Evolutionary conservation across 2,113 vertebrate species (phyloP).

Genomic region (Casuarius casuarius): DNA sequence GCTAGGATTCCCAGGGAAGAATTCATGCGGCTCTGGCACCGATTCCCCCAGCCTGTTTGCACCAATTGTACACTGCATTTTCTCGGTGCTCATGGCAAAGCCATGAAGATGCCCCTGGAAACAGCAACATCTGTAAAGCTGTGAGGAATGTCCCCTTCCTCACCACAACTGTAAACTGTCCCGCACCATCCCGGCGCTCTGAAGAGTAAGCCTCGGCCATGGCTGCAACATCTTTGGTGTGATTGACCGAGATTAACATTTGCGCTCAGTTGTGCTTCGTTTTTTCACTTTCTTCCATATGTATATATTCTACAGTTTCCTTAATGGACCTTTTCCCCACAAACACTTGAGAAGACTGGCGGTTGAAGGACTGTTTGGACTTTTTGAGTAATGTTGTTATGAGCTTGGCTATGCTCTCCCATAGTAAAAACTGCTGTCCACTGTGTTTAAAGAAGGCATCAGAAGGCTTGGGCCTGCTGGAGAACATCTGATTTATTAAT

Average conservation of each 20-base stretch:
- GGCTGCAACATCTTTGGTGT: not conserved
- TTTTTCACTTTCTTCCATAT: slow-evolving; percentile 46
- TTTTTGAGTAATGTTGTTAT: slow-evolving; percentile 67
- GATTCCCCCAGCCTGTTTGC: not conserved
- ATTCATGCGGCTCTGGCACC: not conserved
- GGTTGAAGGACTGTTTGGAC: slow-evolving; percentile 61
- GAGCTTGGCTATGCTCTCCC: slow-evolving; percentile 46
- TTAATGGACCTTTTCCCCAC: slow-evolving; percentile 48
- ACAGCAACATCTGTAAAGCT: not conserved
- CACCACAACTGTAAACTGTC: not conserved
- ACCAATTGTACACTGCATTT: not conserved
- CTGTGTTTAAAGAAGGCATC: slow-evolving; percentile 25
- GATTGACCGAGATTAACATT: not conserved
- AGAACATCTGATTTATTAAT: slow-evolving; percentile 61
- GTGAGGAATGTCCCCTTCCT: not conserved
- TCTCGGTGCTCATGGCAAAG: not conserved
- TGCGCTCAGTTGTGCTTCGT: not conserved
- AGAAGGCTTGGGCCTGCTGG: slow-evolving; percentile 37
- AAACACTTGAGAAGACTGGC: slow-evolving; percentile 56
- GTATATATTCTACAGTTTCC: slow-evolving; percentile 53
- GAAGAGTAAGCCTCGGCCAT: accelerated
- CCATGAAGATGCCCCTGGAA: not conserved
- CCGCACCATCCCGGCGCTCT: not conserved
- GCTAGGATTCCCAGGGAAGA: not conserved
- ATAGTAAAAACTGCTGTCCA: slow-evolving; percentile 53